Evolutionary conservation across 2,797 vertebrate genomes (phyloP), one percentile per base, ranked within the genome.

Genomic region (Coregonus sp.): DNA sequence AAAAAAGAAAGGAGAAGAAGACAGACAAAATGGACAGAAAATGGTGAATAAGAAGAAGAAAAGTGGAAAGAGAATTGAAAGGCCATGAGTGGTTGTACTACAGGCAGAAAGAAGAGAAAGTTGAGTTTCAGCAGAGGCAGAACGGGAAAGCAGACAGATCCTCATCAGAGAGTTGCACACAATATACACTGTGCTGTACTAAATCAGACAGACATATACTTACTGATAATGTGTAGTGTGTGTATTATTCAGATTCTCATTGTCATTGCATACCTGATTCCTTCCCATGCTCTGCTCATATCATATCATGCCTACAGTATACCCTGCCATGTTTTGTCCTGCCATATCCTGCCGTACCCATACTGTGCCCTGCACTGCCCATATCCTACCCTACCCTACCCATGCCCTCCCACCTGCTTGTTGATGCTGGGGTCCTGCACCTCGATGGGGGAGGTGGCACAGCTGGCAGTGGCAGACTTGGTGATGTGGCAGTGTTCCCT

Each of bases 381-480:
- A 47, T 35, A 6, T 6, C 56, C 4, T 50, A 14, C n/a, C 72
- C 25, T 25, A 25, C 25, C 25, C 31, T 33, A 0, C 31, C 73
- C 76, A 61, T 15, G 14, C 35, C 37, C 70, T 83, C 95, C 93
- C 93, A 99, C 97, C 97, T 97, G 97, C 92, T 95, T 96, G 86
- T 91, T 95, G 18, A 92, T 88, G 82, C 93, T 92, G 40, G 91
- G 91, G 78, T 97, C 96, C 6, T 91, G 95, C 35, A 87, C 92
- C 14, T 96, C 94, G 0, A 89, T 94, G 47, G 97, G 97, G 0
- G 98, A 98, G 4, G 93, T 92, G 33, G 96, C 95, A 81, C 96
- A 95, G 91, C 97, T 98, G 81, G 94, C 88, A 1, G 96, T 92
- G 0, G 95, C 91, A 63, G 95, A 95, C 78, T 96, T 96, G 87